Conservation (phyloP, 2,797 vertebrate species). For the Acanthornis magna region DNA sequence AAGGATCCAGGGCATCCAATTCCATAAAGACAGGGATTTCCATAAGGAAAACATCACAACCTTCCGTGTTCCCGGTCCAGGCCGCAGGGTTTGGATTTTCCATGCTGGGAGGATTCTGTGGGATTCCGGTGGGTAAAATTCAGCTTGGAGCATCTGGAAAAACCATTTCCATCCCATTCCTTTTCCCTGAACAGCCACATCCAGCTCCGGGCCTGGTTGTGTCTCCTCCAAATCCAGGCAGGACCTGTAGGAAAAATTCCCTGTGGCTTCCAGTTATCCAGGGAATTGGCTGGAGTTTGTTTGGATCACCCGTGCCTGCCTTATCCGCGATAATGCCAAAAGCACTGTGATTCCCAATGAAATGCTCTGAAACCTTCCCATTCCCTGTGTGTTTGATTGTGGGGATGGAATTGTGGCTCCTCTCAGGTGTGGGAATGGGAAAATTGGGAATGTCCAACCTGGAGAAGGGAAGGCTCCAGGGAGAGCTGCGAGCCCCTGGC, state of each 20-base stretch:
- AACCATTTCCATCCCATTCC: not conserved
- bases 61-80: fast-evolving
- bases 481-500: not conserved
- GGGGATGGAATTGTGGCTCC: not conserved
- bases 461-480: fast-evolving
- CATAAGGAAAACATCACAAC: not conserved
- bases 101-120: fast-evolving
- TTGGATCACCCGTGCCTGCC: not conserved
- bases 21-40: not conserved
- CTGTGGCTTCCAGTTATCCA: not conserved
- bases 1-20: not conserved
- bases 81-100: no score
- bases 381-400: not conserved
- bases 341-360: not conserved
- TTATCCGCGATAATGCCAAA: not conserved
- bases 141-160: not conserved
- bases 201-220: not conserved
- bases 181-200: not conserved
- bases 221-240: not conserved
- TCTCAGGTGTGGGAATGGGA: not conserved
- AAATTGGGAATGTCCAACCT: fast-evolving
- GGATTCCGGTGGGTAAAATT: not conserved
- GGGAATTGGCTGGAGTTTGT: not conserved
- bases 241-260: not conserved
- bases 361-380: not conserved